A percentile compares a stretch with the other conserved stretches of the same genome.
phyloP scores from a whole-genome alignment of 2,113 vertebrate species.

The Aplodontia rufa region DNA sequence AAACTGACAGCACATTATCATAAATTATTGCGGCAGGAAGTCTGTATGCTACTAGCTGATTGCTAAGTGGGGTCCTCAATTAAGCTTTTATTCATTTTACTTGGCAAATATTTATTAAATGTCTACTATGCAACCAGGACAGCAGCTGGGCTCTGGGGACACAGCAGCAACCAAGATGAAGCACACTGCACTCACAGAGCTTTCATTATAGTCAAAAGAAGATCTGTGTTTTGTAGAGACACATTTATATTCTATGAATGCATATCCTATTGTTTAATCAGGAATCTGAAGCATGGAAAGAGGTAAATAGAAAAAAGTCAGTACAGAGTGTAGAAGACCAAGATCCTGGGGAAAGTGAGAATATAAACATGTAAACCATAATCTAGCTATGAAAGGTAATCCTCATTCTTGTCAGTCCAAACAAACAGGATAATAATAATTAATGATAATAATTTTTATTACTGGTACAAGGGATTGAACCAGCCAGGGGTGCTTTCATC shows the following conservation, averaged over 20 bases:
- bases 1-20: not conserved
- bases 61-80: not conserved
- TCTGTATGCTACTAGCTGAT: not conserved
- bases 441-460: no score
- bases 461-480: no score
- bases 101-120: not conserved
- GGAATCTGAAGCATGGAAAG: not conserved
- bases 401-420: not conserved
- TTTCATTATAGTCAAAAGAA: not conserved
- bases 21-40: not conserved
- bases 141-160: not conserved
- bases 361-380: not conserved
- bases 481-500: no score
- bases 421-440: no score
- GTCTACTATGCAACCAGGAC: not conserved
- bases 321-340: not conserved
- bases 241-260: not conserved
- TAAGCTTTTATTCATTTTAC: not conserved
- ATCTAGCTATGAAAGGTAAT: not conserved
- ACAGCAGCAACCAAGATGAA: not conserved
- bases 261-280: not conserved
- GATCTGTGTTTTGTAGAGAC: not conserved
- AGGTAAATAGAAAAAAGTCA: not conserved
- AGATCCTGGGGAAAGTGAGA: not conserved
- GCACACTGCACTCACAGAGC: not conserved